A percentile compares a stretch with the other conserved stretches of the same genome.
Evolutionary conservation across 1,140 invertebrate species (phyloP).

Genomic region (Muscidifurax raptorellus): DNA sequence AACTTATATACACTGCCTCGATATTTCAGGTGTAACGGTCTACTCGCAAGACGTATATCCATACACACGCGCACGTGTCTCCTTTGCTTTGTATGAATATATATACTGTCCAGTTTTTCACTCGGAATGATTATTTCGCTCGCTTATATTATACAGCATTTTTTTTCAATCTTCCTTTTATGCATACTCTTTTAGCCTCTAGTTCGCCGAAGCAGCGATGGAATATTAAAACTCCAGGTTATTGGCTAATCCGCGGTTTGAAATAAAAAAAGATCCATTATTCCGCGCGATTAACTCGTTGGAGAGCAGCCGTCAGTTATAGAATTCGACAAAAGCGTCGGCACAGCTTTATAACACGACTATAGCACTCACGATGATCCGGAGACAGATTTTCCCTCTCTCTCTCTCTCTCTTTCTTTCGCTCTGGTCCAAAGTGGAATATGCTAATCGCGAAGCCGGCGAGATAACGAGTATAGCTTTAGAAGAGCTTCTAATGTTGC

Average conservation of each 20-base stretch:
- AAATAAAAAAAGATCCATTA: background rate
- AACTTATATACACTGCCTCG: background rate
- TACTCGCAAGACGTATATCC: background rate
- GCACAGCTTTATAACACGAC: too few relatives aligned
- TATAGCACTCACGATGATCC: too few relatives aligned
- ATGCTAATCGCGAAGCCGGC: background rate
- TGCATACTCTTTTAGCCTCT: too few relatives aligned
- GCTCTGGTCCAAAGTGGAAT: background rate
- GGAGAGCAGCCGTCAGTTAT: background rate
- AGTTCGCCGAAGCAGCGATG: too few relatives aligned
- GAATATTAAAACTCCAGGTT: too few relatives aligned
- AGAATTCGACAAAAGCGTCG: background rate
- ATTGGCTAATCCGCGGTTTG: background rate
- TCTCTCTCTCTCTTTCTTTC: too few relatives aligned
- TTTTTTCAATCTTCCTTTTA: background rate
- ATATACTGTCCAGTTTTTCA: background rate
- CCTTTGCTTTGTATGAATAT: background rate
- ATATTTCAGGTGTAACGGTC: conserved; percentile 31
- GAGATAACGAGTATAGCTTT: background rate
- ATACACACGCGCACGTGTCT: background rate
- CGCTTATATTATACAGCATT: too few relatives aligned
- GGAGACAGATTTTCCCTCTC: too few relatives aligned
- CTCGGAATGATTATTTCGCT: too few relatives aligned
- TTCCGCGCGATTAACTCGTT: conserved; percentile 7
- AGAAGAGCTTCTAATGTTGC: too few relatives aligned